These are phyloP conservation scores for Dendronephthya gigantea DNA, from an alignment of 64 coral and sea anemone genomes.

Conservation along the genomic window DNA sequence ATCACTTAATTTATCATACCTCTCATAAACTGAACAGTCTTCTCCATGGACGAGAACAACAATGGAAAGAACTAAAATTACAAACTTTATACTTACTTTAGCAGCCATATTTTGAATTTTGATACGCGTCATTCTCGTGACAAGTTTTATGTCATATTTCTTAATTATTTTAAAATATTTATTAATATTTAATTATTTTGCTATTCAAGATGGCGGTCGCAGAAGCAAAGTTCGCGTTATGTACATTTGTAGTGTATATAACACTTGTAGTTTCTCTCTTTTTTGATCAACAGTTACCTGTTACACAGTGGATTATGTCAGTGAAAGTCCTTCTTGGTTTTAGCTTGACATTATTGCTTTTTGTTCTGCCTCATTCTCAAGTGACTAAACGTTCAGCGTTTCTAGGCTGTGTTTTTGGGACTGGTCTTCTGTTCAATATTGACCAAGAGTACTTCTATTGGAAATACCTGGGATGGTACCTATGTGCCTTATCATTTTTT, in stretches of 20 bases:
- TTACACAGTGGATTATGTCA: background rate
- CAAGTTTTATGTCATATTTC: background rate
- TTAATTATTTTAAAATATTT: background rate
- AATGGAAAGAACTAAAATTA: background rate
- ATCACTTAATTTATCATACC: too few relatives aligned
- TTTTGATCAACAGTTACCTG: background rate
- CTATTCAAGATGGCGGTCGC: background rate
- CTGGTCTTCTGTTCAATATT: background rate
- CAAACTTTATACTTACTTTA: too few relatives aligned
- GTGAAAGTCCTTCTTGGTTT: background rate
- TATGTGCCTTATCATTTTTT: constrained; percentile 70
- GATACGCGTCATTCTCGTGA: background rate
- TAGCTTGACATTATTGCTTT: background rate
- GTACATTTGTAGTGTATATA: background rate
- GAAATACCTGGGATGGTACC: constrained; percentile 73
- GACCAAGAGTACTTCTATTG: background rate
- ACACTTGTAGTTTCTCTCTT: background rate
- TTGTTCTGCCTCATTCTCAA: background rate
- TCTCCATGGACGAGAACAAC: background rate
- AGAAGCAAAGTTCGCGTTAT: background rate
- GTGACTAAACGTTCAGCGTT: background rate
- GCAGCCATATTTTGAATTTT: background rate
- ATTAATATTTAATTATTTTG: background rate
- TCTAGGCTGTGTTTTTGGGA: background rate
- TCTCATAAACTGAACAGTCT: too few relatives aligned